Evolutionary conservation across 35 echinoderm and acorn worm species (phyloP).

Genomic region (Acanthaster planci): DNA sequence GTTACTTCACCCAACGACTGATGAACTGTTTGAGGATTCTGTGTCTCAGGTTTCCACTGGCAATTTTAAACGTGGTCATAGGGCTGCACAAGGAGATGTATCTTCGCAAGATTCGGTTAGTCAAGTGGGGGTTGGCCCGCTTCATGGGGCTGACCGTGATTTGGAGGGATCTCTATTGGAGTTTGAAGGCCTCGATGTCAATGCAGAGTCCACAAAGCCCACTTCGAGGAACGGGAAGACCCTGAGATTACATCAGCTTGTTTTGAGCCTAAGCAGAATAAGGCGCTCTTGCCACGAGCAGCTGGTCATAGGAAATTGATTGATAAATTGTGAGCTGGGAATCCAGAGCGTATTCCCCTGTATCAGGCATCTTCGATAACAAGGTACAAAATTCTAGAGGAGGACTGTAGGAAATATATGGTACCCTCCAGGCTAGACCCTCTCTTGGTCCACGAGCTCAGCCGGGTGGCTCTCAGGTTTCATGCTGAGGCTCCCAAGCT

Average conservation of each 20-base stretch:
- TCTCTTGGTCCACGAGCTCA: neutral
- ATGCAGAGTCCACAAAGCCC: neutral
- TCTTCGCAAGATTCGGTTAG: neutral
- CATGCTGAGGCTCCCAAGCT: neutral
- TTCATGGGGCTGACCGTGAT: neutral
- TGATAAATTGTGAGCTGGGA: neutral
- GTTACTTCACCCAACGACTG: neutral
- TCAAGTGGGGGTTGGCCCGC: neutral
- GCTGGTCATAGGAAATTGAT: neutral
- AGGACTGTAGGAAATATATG: neutral
- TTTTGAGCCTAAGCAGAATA: too few species aligned
- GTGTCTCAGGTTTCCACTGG: too few species aligned
- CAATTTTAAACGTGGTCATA: too few species aligned
- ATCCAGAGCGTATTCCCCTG: neutral
- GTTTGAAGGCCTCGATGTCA: neutral
- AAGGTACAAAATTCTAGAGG: neutral
- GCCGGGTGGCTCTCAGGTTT: neutral
- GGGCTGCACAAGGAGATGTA: neutral
- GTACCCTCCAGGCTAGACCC: neutral
- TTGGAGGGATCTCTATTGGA: neutral
- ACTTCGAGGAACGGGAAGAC: neutral
- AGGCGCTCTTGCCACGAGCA: too few species aligned
- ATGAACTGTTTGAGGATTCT: neutral
- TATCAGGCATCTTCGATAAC: neutral
- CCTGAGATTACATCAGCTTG: neutral